phyloP scores from a whole-genome alignment of 2,113 vertebrate species.

The Uria lomvia region DNA sequence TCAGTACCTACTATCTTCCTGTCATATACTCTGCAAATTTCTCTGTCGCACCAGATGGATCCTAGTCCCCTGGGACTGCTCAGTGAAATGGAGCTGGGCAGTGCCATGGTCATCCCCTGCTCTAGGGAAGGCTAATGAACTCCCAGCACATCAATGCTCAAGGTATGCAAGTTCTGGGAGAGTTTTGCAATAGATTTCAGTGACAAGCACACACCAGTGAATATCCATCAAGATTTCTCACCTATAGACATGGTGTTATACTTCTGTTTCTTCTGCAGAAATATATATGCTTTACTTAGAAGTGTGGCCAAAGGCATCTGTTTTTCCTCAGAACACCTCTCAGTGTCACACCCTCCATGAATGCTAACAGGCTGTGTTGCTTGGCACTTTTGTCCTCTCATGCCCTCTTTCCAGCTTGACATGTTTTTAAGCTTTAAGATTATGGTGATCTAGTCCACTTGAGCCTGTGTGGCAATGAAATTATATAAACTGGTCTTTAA shows the following conservation, averaged over 20 bases:
- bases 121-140: not conserved
- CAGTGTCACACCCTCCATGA: not conserved
- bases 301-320: not conserved
- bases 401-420: not conserved
- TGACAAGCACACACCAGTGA: not conserved
- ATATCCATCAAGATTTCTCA: not conserved
- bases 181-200: not conserved
- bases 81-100: not conserved
- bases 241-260: not conserved
- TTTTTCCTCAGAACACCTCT: not conserved
- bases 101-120: rapidly evolving
- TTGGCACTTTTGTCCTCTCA: not conserved
- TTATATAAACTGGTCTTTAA: not conserved
- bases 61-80: not conserved
- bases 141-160: not conserved
- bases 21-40: not conserved
- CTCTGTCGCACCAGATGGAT: rapidly evolving
- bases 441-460: not conserved
- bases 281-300: not conserved
- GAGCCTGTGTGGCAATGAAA: not conserved
- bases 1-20: not conserved
- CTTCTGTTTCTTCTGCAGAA: not conserved
- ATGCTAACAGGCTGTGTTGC: not conserved
- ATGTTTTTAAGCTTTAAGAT: not conserved
- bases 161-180: not conserved